phyloP scores from a whole-genome alignment of 2,797 vertebrate species.

The Hoplostethus mediterraneus region DNA sequence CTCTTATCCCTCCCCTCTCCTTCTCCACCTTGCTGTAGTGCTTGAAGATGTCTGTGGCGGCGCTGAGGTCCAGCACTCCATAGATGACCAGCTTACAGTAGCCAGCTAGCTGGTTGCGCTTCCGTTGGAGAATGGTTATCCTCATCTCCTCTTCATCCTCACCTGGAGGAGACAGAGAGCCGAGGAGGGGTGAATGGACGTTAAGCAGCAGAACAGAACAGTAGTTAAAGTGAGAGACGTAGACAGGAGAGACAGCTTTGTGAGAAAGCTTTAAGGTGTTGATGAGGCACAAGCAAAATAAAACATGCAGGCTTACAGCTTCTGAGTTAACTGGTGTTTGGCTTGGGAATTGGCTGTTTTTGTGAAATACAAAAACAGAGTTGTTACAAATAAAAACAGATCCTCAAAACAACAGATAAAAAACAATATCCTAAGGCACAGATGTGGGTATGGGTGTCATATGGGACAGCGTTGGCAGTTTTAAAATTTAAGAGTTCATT shows the following conservation, averaged over 20 bases:
- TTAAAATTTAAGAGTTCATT: constrained; percentile 29
- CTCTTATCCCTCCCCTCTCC: not conserved
- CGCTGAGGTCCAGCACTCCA: constrained; percentile 86
- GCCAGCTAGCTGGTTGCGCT: constrained; percentile 87
- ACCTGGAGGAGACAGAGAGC: constrained; percentile 26
- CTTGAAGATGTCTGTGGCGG: constrained; percentile 90
- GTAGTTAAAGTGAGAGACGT: not conserved
- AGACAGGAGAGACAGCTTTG: not conserved
- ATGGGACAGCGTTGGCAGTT: constrained; percentile 24
- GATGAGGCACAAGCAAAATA: constrained; percentile 15
- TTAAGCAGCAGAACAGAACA: not conserved
- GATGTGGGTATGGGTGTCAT: constrained; percentile 3
- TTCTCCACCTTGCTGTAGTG: constrained; percentile 88
- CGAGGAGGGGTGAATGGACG: not conserved
- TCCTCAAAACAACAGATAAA: constrained; percentile 45
- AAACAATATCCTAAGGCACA: constrained; percentile 26
- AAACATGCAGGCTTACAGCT: not conserved
- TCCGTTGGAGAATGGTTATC: constrained; percentile 80
- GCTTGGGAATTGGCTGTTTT: constrained; percentile 25
- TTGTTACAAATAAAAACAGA: constrained; percentile 18
- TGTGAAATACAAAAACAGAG: constrained; percentile 34
- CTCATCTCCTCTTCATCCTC: constrained; percentile 78
- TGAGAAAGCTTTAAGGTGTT: constrained; percentile 2
- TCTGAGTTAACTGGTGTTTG: not conserved
- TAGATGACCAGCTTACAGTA: constrained; percentile 91